A percentile compares a stretch with the other conserved stretches of the same genome.
These are phyloP conservation scores for Actinostola sp. DNA, from an alignment of 92 coral and sea anemone genomes.

Conservation along the genomic window DNA sequence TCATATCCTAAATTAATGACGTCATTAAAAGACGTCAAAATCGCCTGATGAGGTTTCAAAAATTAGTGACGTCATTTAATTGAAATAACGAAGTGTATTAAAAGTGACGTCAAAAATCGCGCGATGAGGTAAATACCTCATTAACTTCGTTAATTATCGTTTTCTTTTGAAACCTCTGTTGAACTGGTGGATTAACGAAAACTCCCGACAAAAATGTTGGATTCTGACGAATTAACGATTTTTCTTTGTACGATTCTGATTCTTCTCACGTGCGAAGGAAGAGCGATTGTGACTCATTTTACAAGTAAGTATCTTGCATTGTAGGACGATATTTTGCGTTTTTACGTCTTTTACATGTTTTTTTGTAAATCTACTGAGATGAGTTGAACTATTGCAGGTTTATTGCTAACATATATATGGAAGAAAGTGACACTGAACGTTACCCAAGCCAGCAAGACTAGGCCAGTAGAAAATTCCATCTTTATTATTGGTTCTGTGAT, in stretches of 20 bases:
- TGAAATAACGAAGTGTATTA: too few species aligned
- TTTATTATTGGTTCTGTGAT: too few species aligned
- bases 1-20: neutral
- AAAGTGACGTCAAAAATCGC: too few species aligned
- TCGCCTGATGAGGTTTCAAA: too few species aligned
- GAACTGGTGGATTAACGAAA: neutral
- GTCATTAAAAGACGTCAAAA: too few species aligned
- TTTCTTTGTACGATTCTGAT: neutral
- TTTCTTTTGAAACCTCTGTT: neutral
- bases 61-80: too few species aligned
- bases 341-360: too few species aligned
- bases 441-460: too few species aligned
- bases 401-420: too few species aligned
- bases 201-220: neutral
- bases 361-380: neutral
- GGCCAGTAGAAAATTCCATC: too few species aligned
- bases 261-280: neutral
- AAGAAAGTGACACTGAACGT: too few species aligned
- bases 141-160: neutral
- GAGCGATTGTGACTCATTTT: neutral
- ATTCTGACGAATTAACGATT: neutral
- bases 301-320: slow-evolving; percentile 1
- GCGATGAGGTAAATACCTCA: neutral
- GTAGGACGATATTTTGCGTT: neutral
- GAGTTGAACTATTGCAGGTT: neutral